Conservation (phyloP, 1,140 invertebrate genomes). For the Procambarus clarkii region DNA sequence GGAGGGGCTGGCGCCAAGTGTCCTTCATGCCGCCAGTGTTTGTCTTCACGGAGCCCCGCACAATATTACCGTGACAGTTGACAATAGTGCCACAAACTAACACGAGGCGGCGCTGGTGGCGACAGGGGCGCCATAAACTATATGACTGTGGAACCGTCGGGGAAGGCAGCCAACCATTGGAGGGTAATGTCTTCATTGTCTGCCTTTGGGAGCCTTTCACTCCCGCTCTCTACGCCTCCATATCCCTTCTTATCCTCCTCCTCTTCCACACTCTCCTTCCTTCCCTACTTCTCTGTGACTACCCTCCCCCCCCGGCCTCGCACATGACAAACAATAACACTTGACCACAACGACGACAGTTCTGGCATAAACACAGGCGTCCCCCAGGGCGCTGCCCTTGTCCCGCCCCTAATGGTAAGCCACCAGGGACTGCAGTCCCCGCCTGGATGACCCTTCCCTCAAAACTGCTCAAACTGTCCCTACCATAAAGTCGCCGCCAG, state of each 20-base stretch:
- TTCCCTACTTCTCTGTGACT: background rate
- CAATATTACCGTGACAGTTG: no score
- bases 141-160: background rate
- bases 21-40: no score
- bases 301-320: background rate
- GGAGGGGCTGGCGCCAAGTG: no score
- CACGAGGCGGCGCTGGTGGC: background rate
- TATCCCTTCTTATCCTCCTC: background rate
- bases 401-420: no score
- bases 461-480: no score
- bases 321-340: background rate
- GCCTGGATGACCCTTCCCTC: no score
- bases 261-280: background rate
- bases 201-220: background rate
- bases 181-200: slow-evolving; percentile 7
- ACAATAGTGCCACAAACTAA: no score
- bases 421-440: no score
- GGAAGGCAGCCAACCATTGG: background rate
- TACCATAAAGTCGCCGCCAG: no score
- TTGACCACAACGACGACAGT: background rate
- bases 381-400: no score
- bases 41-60: no score
- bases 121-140: background rate
- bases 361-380: background rate
- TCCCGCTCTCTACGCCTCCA: background rate